A percentile compares a stretch with the other conserved stretches of the same genome.
These are phyloP conservation scores for Melipona quadrifasciata DNA, from an alignment of 1,140 invertebrate genomes.

Conservation along the genomic window DNA sequence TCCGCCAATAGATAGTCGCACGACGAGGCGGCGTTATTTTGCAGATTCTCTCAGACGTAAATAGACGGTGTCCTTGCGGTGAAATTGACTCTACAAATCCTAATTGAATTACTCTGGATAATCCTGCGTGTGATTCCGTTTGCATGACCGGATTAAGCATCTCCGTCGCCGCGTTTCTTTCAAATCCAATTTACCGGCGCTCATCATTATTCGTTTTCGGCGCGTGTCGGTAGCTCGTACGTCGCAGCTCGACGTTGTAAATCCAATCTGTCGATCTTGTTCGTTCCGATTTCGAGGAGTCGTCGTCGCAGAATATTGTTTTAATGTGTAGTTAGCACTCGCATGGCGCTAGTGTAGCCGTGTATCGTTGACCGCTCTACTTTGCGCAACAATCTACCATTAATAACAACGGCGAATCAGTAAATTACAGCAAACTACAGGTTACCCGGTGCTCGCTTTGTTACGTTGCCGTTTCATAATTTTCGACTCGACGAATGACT, in stretches of 20 bases:
- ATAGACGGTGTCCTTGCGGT: conserved; percentile 19
- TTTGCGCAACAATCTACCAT: too few relatives aligned
- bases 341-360: too few relatives aligned
- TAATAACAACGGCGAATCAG: too few relatives aligned
- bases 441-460: too few relatives aligned
- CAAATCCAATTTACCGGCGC: conserved; percentile 55
- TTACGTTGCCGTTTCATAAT: too few relatives aligned
- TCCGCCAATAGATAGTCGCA: neutral
- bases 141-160: conserved; percentile 37
- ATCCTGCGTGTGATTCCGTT: conserved; percentile 51
- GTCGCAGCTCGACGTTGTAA: neutral
- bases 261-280: neutral
- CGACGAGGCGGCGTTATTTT: neutral
- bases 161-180: conserved; percentile 27
- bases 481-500: too few relatives aligned
- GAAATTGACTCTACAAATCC: conserved; percentile 34
- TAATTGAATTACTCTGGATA: conserved; percentile 59
- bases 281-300: too few relatives aligned
- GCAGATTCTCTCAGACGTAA: neutral
- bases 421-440: too few relatives aligned
- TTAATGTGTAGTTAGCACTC: too few relatives aligned
- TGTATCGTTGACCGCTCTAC: too few relatives aligned
- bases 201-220: conserved; percentile 30
- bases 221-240: conserved; percentile 1
- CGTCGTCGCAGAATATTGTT: too few relatives aligned